A percentile compares a stretch with the other conserved stretches of the same genome.
Evolutionary conservation across 2,113 vertebrate species (phyloP).

Genomic region (Corydoras maculifer): DNA sequence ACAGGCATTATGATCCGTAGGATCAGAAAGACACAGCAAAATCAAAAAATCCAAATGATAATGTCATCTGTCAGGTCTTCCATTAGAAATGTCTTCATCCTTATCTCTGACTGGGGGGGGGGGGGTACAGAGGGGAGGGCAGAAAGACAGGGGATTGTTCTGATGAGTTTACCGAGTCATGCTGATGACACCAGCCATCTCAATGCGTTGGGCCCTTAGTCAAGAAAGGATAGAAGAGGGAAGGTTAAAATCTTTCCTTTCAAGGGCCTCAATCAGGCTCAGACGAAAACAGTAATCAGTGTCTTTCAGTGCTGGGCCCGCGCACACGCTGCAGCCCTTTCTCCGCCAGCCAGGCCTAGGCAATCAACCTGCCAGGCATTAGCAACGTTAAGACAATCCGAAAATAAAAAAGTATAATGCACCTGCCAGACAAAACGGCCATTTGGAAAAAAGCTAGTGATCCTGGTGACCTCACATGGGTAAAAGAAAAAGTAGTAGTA

Average conservation of each 20-base stretch:
- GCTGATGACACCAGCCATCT: slow-evolving; percentile 98
- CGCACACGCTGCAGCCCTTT: slow-evolving; percentile 94
- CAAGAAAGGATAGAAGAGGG: slow-evolving; percentile 87
- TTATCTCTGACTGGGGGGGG: slow-evolving; percentile 45
- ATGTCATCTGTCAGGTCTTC: slow-evolving; percentile 92
- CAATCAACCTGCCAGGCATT: slow-evolving; percentile 99
- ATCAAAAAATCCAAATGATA: slow-evolving; percentile 97
- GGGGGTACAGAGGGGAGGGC: neutral
- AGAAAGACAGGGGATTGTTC: slow-evolving; percentile 56
- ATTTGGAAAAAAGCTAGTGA: slow-evolving; percentile 99
- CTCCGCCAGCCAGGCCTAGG: slow-evolving; percentile 95
- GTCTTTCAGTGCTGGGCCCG: slow-evolving; percentile 93
- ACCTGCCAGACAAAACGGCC: slow-evolving; percentile 99
- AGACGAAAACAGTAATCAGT: slow-evolving; percentile 99
- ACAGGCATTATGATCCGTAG: neutral
- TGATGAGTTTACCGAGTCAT: slow-evolving; percentile 99
- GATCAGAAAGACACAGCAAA: slow-evolving; percentile 9
- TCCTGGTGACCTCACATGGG: slow-evolving; percentile 97
- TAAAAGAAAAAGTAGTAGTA: slow-evolving; percentile 57
- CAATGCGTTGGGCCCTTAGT: slow-evolving; percentile 86
- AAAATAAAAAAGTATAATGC: slow-evolving; percentile 99
- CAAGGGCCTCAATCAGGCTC: slow-evolving; percentile 99
- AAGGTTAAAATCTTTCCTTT: slow-evolving; percentile 99
- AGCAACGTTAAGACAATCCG: slow-evolving; percentile 99
- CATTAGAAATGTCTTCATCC: slow-evolving; percentile 81